phyloP scores from a whole-genome alignment of 92 coral and sea anemone species.

The Pocillopora meandrina region DNA sequence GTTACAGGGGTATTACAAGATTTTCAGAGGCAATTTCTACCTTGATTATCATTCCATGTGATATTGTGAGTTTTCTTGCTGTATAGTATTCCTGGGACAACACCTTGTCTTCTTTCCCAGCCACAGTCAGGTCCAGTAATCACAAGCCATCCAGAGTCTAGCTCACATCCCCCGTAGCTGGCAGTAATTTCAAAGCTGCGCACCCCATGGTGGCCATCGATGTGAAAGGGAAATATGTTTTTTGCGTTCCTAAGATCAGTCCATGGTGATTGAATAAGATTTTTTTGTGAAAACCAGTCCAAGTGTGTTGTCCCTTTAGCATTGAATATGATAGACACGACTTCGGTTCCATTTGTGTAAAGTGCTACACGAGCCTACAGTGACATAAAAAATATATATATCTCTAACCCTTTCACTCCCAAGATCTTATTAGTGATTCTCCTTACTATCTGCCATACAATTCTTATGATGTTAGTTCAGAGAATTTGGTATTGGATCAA shows the following conservation, averaged over 20 bases:
- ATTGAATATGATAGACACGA: constrained; percentile 24
- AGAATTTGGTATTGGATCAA: too few relatives aligned
- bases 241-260: constrained; percentile 19
- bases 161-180: constrained; percentile 8
- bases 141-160: constrained; percentile 47
- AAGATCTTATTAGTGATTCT: too few relatives aligned
- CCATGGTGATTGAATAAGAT: constrained; percentile 46
- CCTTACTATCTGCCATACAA: too few relatives aligned
- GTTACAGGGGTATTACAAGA: not conserved
- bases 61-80: not conserved
- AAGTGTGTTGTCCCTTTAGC: constrained; percentile 26
- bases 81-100: not conserved
- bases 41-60: not conserved
- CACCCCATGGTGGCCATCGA: not conserved
- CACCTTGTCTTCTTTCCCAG: constrained; percentile 33
- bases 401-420: too few relatives aligned
- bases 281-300: constrained; percentile 39
- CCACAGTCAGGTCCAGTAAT: not conserved
- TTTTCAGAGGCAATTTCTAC: not conserved
- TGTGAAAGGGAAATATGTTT: constrained; percentile 17
- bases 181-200: constrained; percentile 39
- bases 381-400: not conserved
- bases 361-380: constrained; percentile 46
- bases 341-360: constrained; percentile 22
- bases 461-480: too few relatives aligned